Evolutionary conservation across 2,888 invertebrate species (phyloP), one percentile per base, ranked within the genome.

Genomic region (Mythimna impura): DNA sequence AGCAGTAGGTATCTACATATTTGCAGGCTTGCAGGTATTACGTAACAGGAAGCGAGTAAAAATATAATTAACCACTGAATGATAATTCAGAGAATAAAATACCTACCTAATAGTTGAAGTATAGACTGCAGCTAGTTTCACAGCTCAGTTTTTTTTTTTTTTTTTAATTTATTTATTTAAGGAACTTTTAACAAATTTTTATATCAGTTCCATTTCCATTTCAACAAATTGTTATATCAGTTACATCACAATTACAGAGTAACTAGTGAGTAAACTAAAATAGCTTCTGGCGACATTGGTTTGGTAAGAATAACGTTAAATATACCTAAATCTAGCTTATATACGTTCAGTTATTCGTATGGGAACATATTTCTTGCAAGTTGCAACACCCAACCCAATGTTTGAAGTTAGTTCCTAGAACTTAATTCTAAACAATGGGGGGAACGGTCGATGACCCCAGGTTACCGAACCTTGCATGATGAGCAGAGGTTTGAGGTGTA

Each of bases 331-430:
- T n/a, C n/a, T n/a, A n/a, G n/a, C n/a, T n/a, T n/a, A n/a, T 66
- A 20, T 47, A 74, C 17, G 55, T 64, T 82, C 36, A 6, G 34
- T 61, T 76, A 52, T 66, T 58, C 25, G 14, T 73, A 66, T 77
- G 82, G 72, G 82, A 82, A 82, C 22, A 78, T 72, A 43, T 81
- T 81, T 82, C 67, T 82, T 73, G 36, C 36, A 36, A 36, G 1
- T 3, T 3, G 65, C 65, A 66, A 68, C 68, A 70, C 8, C 17
- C 68, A 30, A 36, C 8, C 36, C 8, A 65, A 73, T 82, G 65
- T 52, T 73, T 57, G 25, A 73, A 40, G 40, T 52, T 30, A 61
- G 69, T 75, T 71, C 67, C 50, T 57, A 71, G 72, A 61, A 55
- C 40, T 50, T 69, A 62, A 55, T 62, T 55, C 64, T 62, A 64